Evolutionary conservation across 2,888 invertebrate genomes (phyloP).

Genomic region (Mesoligia furuncula): DNA sequence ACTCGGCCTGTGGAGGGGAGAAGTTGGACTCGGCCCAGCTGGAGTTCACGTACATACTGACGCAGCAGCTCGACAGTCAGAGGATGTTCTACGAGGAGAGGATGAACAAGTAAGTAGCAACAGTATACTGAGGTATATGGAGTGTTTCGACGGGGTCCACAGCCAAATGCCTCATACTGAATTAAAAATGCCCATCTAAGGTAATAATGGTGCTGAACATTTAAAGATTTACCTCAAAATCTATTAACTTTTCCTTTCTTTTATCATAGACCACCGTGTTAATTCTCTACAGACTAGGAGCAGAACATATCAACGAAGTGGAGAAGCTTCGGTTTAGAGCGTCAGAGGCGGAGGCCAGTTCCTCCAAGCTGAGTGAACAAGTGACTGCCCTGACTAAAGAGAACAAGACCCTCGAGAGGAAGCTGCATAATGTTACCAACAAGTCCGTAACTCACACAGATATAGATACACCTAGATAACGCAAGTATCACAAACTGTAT

Average conservation of each 20-base stretch:
- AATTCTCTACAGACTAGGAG: conserved; percentile 81
- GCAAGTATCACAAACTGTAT: too few relatives aligned
- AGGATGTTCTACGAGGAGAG: conserved; percentile 97
- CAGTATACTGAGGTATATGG: not conserved
- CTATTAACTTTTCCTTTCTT: not conserved
- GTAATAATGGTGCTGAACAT: not conserved
- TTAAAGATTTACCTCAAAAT: not conserved
- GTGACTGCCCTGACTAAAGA: conserved; percentile 91
- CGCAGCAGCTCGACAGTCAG: conserved; percentile 98
- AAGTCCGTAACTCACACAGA: conserved; percentile 90
- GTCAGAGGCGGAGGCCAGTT: conserved; percentile 86
- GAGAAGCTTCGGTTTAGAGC: conserved; percentile 89
- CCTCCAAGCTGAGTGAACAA: conserved; percentile 84
- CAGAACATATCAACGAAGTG: conserved; percentile 86
- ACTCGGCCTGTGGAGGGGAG: conserved; percentile 81
- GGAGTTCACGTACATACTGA: conserved; percentile 98
- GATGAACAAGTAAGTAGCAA: conserved; percentile 75
- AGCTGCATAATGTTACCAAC: conserved; percentile 91
- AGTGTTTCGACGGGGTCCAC: not conserved
- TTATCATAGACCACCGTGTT: not conserved
- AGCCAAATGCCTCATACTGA: not conserved
- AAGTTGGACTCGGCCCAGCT: conserved; percentile 98
- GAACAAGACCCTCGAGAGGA: conserved; percentile 93
- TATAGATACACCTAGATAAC: too few relatives aligned
- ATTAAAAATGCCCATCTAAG: not conserved